These are phyloP conservation scores for Sinocyclocheilus grahami DNA, from an alignment of 2,113 vertebrate genomes.

Conservation along the genomic window DNA sequence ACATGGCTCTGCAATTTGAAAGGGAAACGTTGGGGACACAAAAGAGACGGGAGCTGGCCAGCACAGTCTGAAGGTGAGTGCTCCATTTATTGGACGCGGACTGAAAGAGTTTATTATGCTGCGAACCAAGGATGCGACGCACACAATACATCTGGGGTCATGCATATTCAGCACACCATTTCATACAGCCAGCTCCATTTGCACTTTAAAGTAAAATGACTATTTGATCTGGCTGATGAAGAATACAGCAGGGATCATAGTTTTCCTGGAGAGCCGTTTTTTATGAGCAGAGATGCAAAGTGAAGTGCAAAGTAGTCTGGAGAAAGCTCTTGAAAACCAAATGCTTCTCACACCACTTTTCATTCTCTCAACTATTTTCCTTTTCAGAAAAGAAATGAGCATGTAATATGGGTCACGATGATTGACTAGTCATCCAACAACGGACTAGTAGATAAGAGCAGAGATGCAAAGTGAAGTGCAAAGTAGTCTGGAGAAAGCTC, in stretches of 20 bases:
- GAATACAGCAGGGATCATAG: conserved; percentile 61
- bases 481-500: conserved; percentile 44
- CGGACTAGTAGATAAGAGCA: no score
- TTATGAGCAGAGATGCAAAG: conserved; percentile 64
- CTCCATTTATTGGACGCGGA: conserved; percentile 63
- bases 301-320: conserved; percentile 46
- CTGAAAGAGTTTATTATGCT: conserved; percentile 66
- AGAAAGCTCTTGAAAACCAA: conserved; percentile 42
- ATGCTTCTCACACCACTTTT: conserved; percentile 41
- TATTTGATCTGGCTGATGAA: conserved; percentile 73
- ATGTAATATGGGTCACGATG: conserved; percentile 13
- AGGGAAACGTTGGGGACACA: conserved; percentile 29
- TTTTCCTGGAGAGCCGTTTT: conserved; percentile 60
- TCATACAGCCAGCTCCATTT: conserved; percentile 71
- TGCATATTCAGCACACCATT: conserved; percentile 70
- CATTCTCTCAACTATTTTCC: conserved; percentile 19
- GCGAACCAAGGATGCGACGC: conserved; percentile 60
- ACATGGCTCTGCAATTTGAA: conserved; percentile 39
- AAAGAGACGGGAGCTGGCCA: conserved; percentile 53
- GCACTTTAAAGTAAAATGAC: conserved; percentile 76
- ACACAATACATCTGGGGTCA: conserved; percentile 65
- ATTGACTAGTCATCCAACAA: neutral
- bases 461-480: conserved; percentile 46
- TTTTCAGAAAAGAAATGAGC: conserved; percentile 33
- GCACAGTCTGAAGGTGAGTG: conserved; percentile 63